Base-by-base conservation (phyloP, 2,113 vertebrate species). In the Tyto alba region DNA sequence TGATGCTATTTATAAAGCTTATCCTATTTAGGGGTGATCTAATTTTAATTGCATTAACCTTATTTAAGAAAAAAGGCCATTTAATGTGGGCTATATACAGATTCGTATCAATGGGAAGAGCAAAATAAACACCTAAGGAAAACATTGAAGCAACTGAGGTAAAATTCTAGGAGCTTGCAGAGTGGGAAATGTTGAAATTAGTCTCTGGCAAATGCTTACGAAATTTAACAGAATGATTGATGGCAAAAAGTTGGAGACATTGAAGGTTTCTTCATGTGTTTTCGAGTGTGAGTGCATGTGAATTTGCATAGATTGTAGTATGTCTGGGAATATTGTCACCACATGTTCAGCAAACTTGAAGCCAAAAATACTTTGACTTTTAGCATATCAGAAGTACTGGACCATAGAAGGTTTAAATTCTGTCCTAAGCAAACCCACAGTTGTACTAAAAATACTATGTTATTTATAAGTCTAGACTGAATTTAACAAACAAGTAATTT, bases 31-130 rank as follows among this genome's bases (percentile, higher is more conserved):
- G 77, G 48, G 50, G 77, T 88, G 83, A 96, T 90, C 92, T 96
- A 96, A 96, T 96, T 96, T 96, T 96, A 96, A 96, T 96, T 97
- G 94, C 80, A 85, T 97, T 95, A 95, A 82, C 89, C 89, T 93
- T 95, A 92, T 89, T 96, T 91, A 90, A 96, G 94, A 85, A 96
- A 89, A 89, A 93, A 90, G 34, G 69, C 80, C 50, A 57, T 93
- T 86, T 96, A 92, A 50, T 20, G 15, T 50, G 80, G 78, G 66
- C 89, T 96, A 73, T 78, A 69, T 91, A 81, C 16, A 82, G 94
- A 22, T 60, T 55, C 0, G 1, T 89, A 82, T 88, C 85, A 77
- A 47, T 93, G 71, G 50, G 74, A 69, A n/a, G 86, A 92, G 84
- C 53, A 92, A 89, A 93, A 93, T 96, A 90, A 96, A 68, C 38